Conservation (phyloP, 2,113 vertebrate genomes). For the Ploceus nigricollis region DNA sequence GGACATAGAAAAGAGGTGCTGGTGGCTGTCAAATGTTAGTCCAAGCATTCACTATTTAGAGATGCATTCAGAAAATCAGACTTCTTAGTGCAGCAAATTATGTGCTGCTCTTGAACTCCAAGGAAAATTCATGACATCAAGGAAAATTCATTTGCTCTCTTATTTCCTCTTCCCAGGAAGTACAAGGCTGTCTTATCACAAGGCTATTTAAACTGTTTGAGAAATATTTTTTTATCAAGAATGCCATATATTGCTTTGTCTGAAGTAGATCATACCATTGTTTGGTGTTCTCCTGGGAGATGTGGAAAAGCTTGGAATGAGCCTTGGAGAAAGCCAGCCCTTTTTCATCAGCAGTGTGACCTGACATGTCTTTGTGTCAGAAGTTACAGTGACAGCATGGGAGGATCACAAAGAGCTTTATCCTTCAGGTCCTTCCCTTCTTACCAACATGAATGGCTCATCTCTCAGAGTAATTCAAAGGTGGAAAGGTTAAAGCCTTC, state of each 20-base stretch:
- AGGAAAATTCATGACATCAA: background rate
- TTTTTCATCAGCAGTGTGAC: background rate
- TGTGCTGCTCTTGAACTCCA: background rate
- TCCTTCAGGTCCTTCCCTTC: background rate
- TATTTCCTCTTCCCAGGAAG: background rate
- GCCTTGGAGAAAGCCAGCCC: background rate
- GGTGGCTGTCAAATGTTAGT: background rate
- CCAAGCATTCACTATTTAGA: background rate
- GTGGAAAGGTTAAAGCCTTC: background rate
- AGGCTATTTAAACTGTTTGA: background rate
- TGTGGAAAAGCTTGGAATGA: background rate
- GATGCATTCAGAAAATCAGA: background rate
- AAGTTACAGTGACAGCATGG: background rate
- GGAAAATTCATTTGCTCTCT: background rate
- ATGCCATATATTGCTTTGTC: fast-evolving
- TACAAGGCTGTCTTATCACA: background rate
- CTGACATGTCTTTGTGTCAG: background rate
- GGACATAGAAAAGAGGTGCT: background rate
- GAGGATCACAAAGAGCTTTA: background rate
- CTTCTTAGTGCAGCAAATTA: background rate
- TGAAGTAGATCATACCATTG: background rate
- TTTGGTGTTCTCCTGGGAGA: background rate
- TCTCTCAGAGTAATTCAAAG: background rate
- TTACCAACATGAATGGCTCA: background rate
- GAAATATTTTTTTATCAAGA: background rate